Evolutionary conservation across 2,888 invertebrate species (phyloP), one percentile per base, ranked within the genome.

Genomic region (Silvanus unidentatus): DNA sequence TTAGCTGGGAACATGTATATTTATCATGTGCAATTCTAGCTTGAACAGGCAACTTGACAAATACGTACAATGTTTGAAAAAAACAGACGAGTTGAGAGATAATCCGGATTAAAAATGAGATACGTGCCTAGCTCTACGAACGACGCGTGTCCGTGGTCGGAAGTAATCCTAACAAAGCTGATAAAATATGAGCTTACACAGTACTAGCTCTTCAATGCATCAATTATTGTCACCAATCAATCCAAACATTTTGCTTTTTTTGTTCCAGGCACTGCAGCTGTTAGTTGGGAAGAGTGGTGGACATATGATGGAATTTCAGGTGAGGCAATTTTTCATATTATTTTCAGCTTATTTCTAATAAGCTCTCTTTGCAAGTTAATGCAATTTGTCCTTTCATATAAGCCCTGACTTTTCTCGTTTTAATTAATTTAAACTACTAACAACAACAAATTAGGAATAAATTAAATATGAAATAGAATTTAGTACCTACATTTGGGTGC

Each of bases 231-330:
- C 62, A 55, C 54, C 58, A 57, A 63, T 65, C 65, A 59, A 62
- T 63, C 59, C 56, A 49, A 54, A 54, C 42, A 36, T 45, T 45
- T 35, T 32, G 39, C 49, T 43, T 49, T 43, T 74, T 70, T 74
- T 75, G 73, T 82, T 83, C 65, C 79, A 87, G 86, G 79, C 66
- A 79, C 82, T 59, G 75, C 76, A 61, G 83, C 83, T 64, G 85
- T 87, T 66, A 90, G 88, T 75, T 92, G 92, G 92, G 92, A 92
- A 74, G 90, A 91, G 77, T 92, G 92, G 92, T 92, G 92, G 92
- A 92, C 91, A 61, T 92, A 92, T 77, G 92, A 92, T 75, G 92
- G 92, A 55, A 92, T 92, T 73, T 92, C 92, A 77, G 92, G 92
- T 91, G 76, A 83, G 81, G 65, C 53, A 28, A 37, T 37, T 37